Base-by-base conservation (phyloP, 1,140 invertebrate species). In the Drosophila jambulina region DNA sequence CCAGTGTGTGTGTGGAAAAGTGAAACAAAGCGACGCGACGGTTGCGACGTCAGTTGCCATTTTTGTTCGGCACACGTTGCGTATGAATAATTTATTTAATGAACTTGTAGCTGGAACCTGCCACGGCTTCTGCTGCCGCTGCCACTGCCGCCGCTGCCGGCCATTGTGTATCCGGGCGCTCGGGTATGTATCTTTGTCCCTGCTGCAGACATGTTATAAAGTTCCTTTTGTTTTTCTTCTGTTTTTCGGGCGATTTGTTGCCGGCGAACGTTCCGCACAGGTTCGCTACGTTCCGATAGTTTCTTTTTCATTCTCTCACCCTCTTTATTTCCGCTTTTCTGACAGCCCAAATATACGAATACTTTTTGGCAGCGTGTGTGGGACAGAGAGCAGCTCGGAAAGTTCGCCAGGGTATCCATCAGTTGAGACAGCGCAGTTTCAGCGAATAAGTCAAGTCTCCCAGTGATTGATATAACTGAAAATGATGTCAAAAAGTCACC, bases 31-130 rank as follows among this genome's bases (percentile, higher is more conserved):
- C 84, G 74, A 75, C 63, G 60, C 65, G 48, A 60, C 49, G 64
- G 59, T 64, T 38, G 69, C 69, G 58, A 70, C 78, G 69, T 56
- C 68, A 76, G 80, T 80, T 77, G 83, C 83, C 81, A 90, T 88
- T 84, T 84, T 81, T 64, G 74, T 60, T 71, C 67, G 85, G 81
- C 85, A 90, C 81, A 90, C 85, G 85, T 91, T 85, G 86, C 80
- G 78, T 91, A 91, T 92, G 84, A 92, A 92, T 91, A 88, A 92
- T 92, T 92, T 91, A 92, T 92, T 92, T 92, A 91, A 92, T 92
- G 91, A 87, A 92, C 90, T 91, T 91, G 85, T 79, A 86, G 65
- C 69, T 71, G 69, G 65, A 59, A 49, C 69, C 67, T 70, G 65
- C 53, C 65, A 67, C 46, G 62, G 43, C 63, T 69, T 42, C 62